Base-by-base conservation (phyloP, 1,140 invertebrate species). In the Colletes latitarsis region DNA sequence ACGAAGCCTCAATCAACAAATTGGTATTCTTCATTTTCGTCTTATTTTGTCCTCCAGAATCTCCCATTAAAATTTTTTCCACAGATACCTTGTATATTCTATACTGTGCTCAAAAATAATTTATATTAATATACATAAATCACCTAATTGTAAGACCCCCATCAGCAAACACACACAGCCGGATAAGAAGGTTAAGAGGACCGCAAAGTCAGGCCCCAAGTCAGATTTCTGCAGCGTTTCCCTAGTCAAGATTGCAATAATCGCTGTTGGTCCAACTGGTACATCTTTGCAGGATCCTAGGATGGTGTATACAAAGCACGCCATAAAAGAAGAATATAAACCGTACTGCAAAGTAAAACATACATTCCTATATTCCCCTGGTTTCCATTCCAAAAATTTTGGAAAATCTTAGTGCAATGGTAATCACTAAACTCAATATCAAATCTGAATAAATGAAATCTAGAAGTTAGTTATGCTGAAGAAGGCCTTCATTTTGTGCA, bases 251-350 rank as follows among this genome's bases (percentile, higher is more conserved):
- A 96, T 94, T 1, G 95, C 95, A 84, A 94, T 94, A 76, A 96
- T 96, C 3, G 96, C 96, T 3, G 96, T 95, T 3, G 96, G 96
- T 3, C 96, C 96, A 66, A 96, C 95, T 5, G 96, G 96, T 58
- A 96, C 95, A 83, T 97, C 96, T 91, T 96, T 96, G 77, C 96
- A 95, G 49, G 96, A 96, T 17, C 97, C 97, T 83, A 97, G 94
- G 19, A 97, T 91, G 52, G 95, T 95, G 90, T 97, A 97, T 0
- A 97, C 94, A 88, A 97, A 97, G 89, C 95, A 96, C 3, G 96
- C 96, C 95, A 98, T 96, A 93, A 98, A 98, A 1, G 97, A 96
- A 1, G 97, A 97, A 91, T 98, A 98, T 4, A 98, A 94, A 19
- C 97, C 98, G 93, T 96, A 96, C 95, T 95, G 90, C 49, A 93